Evolutionary conservation across 2,888 invertebrate species (phyloP), one percentile per base, ranked within the genome.

Genomic region (Thereva unica): DNA sequence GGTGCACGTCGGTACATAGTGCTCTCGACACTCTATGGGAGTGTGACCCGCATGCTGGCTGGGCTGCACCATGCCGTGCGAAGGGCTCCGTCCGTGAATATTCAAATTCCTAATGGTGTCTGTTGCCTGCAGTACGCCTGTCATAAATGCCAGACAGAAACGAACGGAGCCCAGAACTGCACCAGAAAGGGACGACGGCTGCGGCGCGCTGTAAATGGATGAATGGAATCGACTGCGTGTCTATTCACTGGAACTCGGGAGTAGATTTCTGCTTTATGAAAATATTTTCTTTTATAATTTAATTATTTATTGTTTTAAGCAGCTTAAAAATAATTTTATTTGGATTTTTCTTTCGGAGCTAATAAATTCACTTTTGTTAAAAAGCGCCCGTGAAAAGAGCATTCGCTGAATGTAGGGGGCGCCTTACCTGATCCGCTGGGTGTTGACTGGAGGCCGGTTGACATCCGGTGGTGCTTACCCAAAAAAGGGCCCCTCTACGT

Each of bases 281-380:
- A 78, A 78, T 78, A 78, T 78, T 78, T 77, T 76, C 74, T 73
- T 75, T 75, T 74, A 74, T 74, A 78, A 77, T 76, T 73, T 72
- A 74, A 77, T 76, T 78, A 77, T 78, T 78, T 78, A 78, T 78
- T 78, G 75, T 78, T 78, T 74, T 77, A 78, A 76, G 76, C 78
- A 78, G 78, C 78, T 78, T 78, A 76, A 78, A 78, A 77, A 77
- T 76, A 45, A 41, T 53, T 53, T 53, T 64, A 53, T 64, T 53
- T 64, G 61, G 49, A 40, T 61, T 61, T 61, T 61, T 50, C 23
- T 23, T 23, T 23, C 23, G 9, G 41, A 50, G 49, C 50, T 61
- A 50, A 61, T 59, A 59, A 47, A 59, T 59, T 59, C 10, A 0
- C 6, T 34, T 4, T 5, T 5, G 8, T 37, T 4, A 2, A 4